Base-by-base conservation (phyloP, 2,113 vertebrate genomes). In the Trichechus manatus region DNA sequence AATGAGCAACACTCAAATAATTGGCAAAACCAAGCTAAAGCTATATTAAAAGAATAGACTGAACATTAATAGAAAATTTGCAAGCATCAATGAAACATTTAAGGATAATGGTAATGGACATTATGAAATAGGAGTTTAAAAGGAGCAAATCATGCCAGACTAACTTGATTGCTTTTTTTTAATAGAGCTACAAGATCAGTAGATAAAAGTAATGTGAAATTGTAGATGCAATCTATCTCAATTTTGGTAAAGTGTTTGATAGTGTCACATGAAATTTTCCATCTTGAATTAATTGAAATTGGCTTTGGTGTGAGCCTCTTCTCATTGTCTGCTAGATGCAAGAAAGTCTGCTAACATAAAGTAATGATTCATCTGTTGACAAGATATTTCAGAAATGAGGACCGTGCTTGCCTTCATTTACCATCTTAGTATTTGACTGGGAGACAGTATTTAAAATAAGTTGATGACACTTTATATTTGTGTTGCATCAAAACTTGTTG, bases 181-280 rank as follows among this genome's bases (percentile, higher is more conserved):
- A 94, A 97, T 97, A 92, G 96, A 95, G 78, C 82, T 95, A 92
- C 74, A 95, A 90, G 87, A 98, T 96, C 72, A 96, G 87, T 95
- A 93, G 96, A 97, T 96, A 95, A 96, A 96, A 86, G 66, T 96
- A 97, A 98, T 92, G 75, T 96, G 92, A 92, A 93, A 92, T 91
- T 93, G 96, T 98, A 97, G 96, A 95, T 98, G 94, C 63, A 97
- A 97, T 97, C 96, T 93, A 84, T 95, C 95, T 98, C 96, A 95
- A 97, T 98, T 97, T 97, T 96, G 95, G 81, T 90, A 94, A 97
- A 97, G 92, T 94, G 95, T 97, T 84, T 92, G 98, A 98, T 97
- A 97, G 87, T 96, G 96, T 97, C 97, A 98, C 95, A 95, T 95
- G 74, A 88, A 95, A 97, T 97, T 97, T 98, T 97, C 97, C 61